Percentiles rank a stretch among this genome's conserved stretches.
These are phyloP conservation scores for Drosophila sp. DNA, from an alignment of 1,140 invertebrate genomes.

Conservation along the genomic window DNA sequence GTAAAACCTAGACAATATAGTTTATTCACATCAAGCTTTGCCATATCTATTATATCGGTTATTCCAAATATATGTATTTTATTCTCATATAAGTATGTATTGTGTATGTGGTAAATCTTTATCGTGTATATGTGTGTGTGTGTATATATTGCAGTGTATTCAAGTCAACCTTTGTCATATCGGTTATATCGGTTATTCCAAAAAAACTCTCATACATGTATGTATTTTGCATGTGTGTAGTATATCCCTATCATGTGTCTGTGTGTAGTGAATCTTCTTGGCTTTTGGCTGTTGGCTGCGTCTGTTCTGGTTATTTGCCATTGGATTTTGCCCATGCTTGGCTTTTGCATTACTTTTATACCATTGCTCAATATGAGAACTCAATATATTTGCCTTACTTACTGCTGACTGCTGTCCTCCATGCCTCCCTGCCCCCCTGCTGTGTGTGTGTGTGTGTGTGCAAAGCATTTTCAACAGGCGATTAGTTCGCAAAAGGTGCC, in stretches of 20 bases:
- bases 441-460: conserved; percentile 17
- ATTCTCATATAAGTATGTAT: too few species aligned
- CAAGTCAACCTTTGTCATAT: too few species aligned
- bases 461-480: conserved; percentile 70
- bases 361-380: conserved; percentile 79
- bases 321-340: conserved; percentile 32
- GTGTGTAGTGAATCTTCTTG: conserved; percentile 7
- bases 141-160: too few species aligned
- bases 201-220: too few species aligned
- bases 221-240: too few species aligned
- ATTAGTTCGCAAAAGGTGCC: conserved; percentile 69
- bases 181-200: too few species aligned
- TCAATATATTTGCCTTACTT: conserved; percentile 73
- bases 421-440: background rate
- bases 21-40: too few species aligned
- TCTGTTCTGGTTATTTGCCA: conserved; percentile 15
- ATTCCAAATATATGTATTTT: too few species aligned
- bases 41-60: too few species aligned
- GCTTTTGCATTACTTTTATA: conserved; percentile 75
- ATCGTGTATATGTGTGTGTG: too few species aligned
- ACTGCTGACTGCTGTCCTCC: conserved; percentile 35
- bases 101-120: too few species aligned
- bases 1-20: too few species aligned
- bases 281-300: conserved; percentile 10
- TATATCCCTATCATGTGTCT: background rate